A percentile compares a stretch with the other conserved stretches of the same genome.
These are phyloP conservation scores for Spodoptera frugiperda DNA, from an alignment of 1,140 invertebrate species.

Conservation along the genomic window DNA sequence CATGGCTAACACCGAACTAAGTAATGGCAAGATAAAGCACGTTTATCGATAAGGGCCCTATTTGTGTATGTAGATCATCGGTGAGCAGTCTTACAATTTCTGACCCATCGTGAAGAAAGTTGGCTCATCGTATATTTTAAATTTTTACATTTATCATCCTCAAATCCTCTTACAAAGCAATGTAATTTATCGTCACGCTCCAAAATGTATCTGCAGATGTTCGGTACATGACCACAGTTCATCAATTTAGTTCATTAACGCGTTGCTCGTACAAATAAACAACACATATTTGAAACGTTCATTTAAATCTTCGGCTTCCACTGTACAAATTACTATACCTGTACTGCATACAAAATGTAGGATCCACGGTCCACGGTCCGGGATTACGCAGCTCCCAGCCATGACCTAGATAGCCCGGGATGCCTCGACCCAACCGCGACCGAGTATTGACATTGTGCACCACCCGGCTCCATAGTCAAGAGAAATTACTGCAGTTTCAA, in stretches of 20 bases:
- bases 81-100: no score
- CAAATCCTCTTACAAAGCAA: no score
- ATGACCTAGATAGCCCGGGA: constrained; percentile 44
- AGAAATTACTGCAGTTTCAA: constrained; percentile 8
- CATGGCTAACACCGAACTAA: neutral
- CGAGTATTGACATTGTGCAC: constrained; percentile 34
- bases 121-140: no score
- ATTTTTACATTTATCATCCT: no score
- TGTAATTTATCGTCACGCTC: neutral
- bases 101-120: no score
- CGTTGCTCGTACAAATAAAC: constrained; percentile 2
- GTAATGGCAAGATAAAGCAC: constrained; percentile 1
- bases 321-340: constrained; percentile 15
- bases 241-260: neutral
- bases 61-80: neutral
- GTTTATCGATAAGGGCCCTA: neutral
- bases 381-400: constrained; percentile 45
- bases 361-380: constrained; percentile 15
- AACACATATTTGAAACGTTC: constrained; percentile 4
- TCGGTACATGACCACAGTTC: neutral
- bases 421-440: constrained; percentile 22
- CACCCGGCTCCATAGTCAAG: neutral
- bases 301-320: constrained; percentile 2
- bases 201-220: neutral
- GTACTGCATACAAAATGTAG: constrained; percentile 11